Base-by-base conservation (phyloP, 2,888 invertebrate species). In the Chirona hameri region DNA sequence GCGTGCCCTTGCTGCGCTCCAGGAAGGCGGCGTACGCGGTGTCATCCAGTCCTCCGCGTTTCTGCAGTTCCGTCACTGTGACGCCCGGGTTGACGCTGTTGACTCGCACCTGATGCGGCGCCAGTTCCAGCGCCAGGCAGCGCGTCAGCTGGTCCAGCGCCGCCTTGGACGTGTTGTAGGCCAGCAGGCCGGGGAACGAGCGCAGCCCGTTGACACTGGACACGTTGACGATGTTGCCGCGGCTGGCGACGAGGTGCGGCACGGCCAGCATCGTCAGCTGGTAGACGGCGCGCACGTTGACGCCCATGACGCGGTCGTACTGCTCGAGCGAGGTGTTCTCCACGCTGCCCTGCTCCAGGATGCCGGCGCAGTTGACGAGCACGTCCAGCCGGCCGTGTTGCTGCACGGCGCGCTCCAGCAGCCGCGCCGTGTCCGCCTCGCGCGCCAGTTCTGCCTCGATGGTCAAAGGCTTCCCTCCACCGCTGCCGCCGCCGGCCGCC, bases 61-160 rank as follows among this genome's bases (percentile, higher is more conserved):
- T 93, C 86, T 98, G 98, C 57, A 98, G 88, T 88, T 96, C 94
- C 0, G 98, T 98, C 0, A 94, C 88, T 27, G 94, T 93, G 0
- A 98, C 98, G 82, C 98, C 98, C 27, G 98, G 98, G 88, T 89
- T 89, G 39, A 90, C 89, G 82, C 88, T 86, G 85, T 90, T 90
- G 14, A 90, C 89, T 76, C 90, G 85, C n/a, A 90, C 89, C 84
- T 88, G 86, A 83, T 88, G 87, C 3, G 88, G 86, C 10, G 90
- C 90, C 85, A 86, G 81, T 65, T 85, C 85, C 82, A 91, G 86
- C 60, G 91, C 90, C 72, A 88, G 86, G 86, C 90, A 90, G 85
- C 89, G 87, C 24, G 91, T 91, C 84, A 91, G 88, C 85, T 90
- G 90, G 86, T 91, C 91, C 83, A 87, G 60, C 21, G 90, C 90